These are phyloP conservation scores for Stenoptilia bipunctidactyla DNA, from an alignment of 2,888 invertebrate species.

Conservation along the genomic window DNA sequence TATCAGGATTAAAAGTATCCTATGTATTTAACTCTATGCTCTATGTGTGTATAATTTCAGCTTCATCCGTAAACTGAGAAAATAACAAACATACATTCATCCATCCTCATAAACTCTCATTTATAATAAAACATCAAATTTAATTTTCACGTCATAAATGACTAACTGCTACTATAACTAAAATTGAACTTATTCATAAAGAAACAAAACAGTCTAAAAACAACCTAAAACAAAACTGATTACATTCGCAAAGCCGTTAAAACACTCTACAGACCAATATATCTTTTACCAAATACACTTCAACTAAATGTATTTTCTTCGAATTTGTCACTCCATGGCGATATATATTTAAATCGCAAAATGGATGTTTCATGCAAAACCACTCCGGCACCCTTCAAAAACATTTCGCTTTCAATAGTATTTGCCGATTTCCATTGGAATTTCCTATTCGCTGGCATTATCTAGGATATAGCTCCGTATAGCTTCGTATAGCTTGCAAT, in stretches of 20 bases:
- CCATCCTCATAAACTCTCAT: too few species aligned
- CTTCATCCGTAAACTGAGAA: too few species aligned
- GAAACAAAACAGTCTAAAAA: too few species aligned
- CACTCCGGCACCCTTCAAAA: constrained; percentile 7
- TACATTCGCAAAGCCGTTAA: neutral
- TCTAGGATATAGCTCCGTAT: neutral
- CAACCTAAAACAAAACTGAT: neutral
- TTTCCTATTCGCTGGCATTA: constrained; percentile 24
- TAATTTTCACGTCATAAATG: too few species aligned
- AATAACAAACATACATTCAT: too few species aligned
- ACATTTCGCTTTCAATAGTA: constrained; percentile 31
- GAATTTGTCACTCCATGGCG: neutral
- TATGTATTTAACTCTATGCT: too few species aligned
- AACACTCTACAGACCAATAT: neutral
- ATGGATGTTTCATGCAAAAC: constrained; percentile 1
- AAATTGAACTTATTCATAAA: too few species aligned
- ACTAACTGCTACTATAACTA: too few species aligned
- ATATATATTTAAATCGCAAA: constrained; percentile 1
- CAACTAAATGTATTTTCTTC: neutral
- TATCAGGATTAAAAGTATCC: too few species aligned
- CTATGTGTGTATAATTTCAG: too few species aligned
- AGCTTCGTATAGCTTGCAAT: neutral
- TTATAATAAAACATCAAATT: too few species aligned
- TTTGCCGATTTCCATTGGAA: constrained; percentile 37
- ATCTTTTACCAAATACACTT: neutral